Percentiles rank a stretch among this genome's conserved stretches.
Conservation (phyloP, 2,888 invertebrate species). For the Andrena bucephala region DNA sequence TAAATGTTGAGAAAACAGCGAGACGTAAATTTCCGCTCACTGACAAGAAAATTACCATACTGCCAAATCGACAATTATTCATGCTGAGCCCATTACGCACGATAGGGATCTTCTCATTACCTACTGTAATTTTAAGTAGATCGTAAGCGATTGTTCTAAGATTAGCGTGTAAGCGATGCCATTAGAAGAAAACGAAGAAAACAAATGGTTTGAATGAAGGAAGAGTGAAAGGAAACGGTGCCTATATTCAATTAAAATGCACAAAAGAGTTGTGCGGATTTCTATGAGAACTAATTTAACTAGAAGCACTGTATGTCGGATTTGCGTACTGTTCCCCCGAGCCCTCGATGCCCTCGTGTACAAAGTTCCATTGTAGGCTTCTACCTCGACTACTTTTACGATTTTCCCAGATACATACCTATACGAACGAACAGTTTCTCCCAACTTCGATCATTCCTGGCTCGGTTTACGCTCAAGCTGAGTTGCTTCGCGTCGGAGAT, state of each 20-base stretch:
- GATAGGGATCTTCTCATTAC: conserved; percentile 82
- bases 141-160: conserved; percentile 81
- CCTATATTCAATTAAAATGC: conserved; percentile 78
- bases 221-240: conserved; percentile 76
- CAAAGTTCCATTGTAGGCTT: conserved; percentile 77
- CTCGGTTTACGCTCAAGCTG: conserved; percentile 26
- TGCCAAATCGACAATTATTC: conserved; percentile 84
- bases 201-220: conserved; percentile 63
- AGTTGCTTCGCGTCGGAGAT: conserved; percentile 8
- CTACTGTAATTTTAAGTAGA: conserved; percentile 81
- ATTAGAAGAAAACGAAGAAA: conserved; percentile 58
- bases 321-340: conserved; percentile 79
- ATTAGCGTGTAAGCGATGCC: conserved; percentile 77
- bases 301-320: conserved; percentile 81
- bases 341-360: conserved; percentile 79
- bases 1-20: conserved; percentile 44
- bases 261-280: conserved; percentile 70
- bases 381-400: conserved; percentile 67
- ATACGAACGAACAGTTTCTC: conserved; percentile 10
- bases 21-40: conserved; percentile 79
- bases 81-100: conserved; percentile 81
- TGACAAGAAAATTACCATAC: conserved; percentile 82
- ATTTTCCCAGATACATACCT: conserved; percentile 26
- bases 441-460: conserved; percentile 35
- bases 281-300: conserved; percentile 72